Evolutionary conservation across 2,888 invertebrate species (phyloP).

Genomic region (Thelaira solivaga): DNA sequence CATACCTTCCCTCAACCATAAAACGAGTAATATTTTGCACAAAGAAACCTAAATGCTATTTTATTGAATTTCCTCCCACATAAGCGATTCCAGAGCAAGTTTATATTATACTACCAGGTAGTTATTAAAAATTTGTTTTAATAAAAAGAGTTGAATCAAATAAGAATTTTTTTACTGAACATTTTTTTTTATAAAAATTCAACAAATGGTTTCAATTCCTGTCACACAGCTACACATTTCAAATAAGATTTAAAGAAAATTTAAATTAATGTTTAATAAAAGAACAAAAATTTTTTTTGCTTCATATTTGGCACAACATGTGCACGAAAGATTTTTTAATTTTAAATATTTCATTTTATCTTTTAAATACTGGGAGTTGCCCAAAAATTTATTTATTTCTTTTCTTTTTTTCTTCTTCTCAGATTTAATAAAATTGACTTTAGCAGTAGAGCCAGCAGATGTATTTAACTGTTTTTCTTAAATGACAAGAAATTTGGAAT

Average conservation of each 20-base stretch:
- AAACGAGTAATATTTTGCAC: no score
- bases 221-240: not conserved
- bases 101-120: no score
- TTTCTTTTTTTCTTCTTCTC: no score
- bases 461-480: slow-evolving; percentile 52
- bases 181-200: no score
- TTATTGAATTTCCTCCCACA: no score
- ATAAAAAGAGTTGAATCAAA: no score
- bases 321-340: slow-evolving; percentile 4
- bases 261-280: not conserved
- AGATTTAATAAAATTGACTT: slow-evolving; percentile 17
- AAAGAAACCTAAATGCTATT: no score
- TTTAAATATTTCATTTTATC: slow-evolving; percentile 12
- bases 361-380: not conserved
- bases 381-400: not conserved
- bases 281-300: no score
- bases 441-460: slow-evolving; percentile 31
- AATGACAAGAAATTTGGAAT: slow-evolving; percentile 48
- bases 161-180: no score
- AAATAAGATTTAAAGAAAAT: not conserved
- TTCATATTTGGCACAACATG: slow-evolving; percentile 4
- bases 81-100: no score
- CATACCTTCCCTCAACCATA: no score
- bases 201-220: not conserved
- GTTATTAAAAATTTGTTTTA: no score